Evolutionary conservation across 2,113 vertebrate species (phyloP).

Genomic region (Dissostichus mawsoni): DNA sequence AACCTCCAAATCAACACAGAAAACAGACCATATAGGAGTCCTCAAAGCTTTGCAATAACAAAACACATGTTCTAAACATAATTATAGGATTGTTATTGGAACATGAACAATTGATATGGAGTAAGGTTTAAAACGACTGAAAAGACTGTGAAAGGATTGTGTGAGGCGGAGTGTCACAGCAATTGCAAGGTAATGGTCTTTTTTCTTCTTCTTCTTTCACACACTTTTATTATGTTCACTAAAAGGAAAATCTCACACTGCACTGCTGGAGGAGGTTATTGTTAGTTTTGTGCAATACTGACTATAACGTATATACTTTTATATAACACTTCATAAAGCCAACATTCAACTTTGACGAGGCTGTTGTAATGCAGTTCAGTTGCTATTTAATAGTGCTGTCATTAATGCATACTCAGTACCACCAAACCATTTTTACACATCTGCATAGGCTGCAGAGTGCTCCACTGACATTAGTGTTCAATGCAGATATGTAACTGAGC

Average conservation of each 20-base stretch:
- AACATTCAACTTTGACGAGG: slow-evolving; percentile 1
- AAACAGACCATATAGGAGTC: not conserved
- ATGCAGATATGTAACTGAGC: slow-evolving; percentile 17
- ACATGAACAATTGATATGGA: slow-evolving; percentile 27
- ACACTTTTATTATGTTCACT: slow-evolving; percentile 34
- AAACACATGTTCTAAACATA: not conserved
- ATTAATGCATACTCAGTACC: slow-evolving; percentile 1
- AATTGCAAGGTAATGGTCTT: slow-evolving; percentile 11
- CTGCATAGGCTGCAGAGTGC: slow-evolving; percentile 12
- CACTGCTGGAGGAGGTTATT: not conserved
- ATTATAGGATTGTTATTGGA: not conserved
- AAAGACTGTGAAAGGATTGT: slow-evolving; percentile 18
- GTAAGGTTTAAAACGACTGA: slow-evolving; percentile 18
- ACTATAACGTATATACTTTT: not conserved
- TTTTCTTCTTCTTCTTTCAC: slow-evolving; percentile 20
- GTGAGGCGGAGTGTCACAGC: not conserved
- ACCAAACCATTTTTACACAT: slow-evolving; percentile 1
- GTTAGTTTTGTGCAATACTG: not conserved
- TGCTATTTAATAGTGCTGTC: slow-evolving; percentile 19
- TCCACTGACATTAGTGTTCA: slow-evolving; percentile 26
- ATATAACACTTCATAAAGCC: slow-evolving; percentile 6
- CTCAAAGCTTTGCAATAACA: slow-evolving; percentile 3
- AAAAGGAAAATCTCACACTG: slow-evolving; percentile 19
- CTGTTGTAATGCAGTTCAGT: slow-evolving; percentile 27
- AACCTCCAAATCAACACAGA: not conserved